Percentiles rank a stretch among this genome's conserved stretches.
Conservation (phyloP, 30 jellyfish, hydroid and myxozoan species). For the Clytia hemisphaerica region DNA sequence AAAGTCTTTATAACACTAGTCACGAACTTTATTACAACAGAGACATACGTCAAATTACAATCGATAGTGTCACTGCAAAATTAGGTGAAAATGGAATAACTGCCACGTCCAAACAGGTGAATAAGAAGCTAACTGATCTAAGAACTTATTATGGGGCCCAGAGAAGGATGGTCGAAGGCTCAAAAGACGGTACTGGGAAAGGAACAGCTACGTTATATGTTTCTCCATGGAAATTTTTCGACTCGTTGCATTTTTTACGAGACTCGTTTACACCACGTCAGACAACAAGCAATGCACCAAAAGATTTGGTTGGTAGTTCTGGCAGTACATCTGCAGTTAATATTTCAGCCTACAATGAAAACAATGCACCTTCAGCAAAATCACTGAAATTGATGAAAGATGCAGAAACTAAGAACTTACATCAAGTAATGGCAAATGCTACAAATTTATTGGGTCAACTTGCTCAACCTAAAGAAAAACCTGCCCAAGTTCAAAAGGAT, state of each 20-base stretch:
- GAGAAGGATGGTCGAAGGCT: slow-evolving; percentile 4
- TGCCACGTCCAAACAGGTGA: slow-evolving; percentile 4
- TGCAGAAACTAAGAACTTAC: too few relatives aligned
- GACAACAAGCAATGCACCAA: neutral
- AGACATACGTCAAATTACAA: neutral
- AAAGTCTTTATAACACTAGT: slow-evolving; percentile 14
- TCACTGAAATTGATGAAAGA: too few relatives aligned
- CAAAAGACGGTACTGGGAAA: neutral
- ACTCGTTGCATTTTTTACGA: neutral
- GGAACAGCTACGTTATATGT: neutral
- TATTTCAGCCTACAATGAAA: too few relatives aligned
- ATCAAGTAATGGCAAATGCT: too few relatives aligned
- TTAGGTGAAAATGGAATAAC: neutral
- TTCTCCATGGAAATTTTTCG: slow-evolving; percentile 9
- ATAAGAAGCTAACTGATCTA: slow-evolving; percentile 9
- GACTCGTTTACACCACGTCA: neutral
- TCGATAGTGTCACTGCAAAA: neutral
- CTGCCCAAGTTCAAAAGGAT: too few relatives aligned
- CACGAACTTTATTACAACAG: neutral
- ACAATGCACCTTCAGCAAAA: too few relatives aligned
- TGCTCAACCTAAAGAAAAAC: too few relatives aligned
- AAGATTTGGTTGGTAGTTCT: neutral
- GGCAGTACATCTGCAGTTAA: too few relatives aligned
- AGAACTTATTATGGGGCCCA: slow-evolving; percentile 17
- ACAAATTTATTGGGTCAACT: too few relatives aligned